Evolutionary conservation across 92 coral and sea anemone genomes (phyloP).

Genomic region (Virgularia gustaviana): DNA sequence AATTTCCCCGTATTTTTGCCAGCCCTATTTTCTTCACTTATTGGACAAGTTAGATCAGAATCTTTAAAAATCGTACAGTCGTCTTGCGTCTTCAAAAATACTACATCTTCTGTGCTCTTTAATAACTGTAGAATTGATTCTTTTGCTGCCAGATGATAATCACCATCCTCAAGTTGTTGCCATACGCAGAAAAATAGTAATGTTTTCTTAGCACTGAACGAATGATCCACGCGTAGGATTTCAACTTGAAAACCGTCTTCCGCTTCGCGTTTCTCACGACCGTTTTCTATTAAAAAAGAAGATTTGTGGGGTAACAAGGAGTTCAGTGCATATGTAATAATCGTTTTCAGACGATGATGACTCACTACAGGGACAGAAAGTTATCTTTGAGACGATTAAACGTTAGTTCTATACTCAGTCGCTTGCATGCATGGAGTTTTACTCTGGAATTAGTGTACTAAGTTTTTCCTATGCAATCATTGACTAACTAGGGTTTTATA

Average conservation of each 20-base stretch:
- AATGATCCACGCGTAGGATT: neutral
- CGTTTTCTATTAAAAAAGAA: no score
- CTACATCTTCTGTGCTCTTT: neutral
- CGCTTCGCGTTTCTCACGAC: slow-evolving; percentile 6
- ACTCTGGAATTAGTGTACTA: no score
- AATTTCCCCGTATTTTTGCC: neutral
- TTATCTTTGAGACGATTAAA: no score
- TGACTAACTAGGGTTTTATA: no score
- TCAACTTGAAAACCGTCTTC: neutral
- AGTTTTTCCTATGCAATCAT: no score
- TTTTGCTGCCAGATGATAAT: neutral
- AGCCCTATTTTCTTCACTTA: neutral
- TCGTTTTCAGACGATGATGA: no score
- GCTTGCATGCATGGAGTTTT: no score
- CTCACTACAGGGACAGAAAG: no score
- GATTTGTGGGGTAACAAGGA: no score
- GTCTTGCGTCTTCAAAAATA: neutral
- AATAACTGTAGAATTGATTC: neutral
- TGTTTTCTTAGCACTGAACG: neutral
- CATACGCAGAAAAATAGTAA: neutral
- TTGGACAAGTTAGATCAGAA: slow-evolving; percentile 1
- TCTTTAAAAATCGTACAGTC: slow-evolving; percentile 10
- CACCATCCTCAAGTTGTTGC: neutral
- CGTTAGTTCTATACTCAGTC: no score
- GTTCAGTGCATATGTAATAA: no score